These are phyloP conservation scores for Helleia helle DNA, from an alignment of 2,888 invertebrate species.

Conservation along the genomic window DNA sequence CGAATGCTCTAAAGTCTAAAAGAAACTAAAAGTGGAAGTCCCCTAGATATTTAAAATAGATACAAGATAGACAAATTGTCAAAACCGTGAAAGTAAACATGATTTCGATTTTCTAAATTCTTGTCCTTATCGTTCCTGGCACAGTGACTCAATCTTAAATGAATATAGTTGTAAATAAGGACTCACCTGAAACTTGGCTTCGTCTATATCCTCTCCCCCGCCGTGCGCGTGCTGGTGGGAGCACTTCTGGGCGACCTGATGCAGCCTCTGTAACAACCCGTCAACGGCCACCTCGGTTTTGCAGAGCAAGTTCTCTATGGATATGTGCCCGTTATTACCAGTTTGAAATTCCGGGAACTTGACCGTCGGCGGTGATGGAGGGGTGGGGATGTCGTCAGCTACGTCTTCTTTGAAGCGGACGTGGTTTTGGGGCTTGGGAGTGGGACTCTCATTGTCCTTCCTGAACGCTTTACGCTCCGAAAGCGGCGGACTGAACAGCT, in stretches of 20 bases:
- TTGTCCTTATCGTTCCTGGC: too few species aligned
- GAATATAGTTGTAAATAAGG: too few species aligned
- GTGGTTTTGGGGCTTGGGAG: conserved; percentile 55
- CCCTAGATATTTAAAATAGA: too few species aligned
- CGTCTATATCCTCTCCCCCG: conserved; percentile 82
- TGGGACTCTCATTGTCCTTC: conserved; percentile 43
- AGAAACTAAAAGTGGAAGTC: too few species aligned
- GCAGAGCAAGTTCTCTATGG: conserved; percentile 75
- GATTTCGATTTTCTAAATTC: too few species aligned
- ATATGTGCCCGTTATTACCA: conserved; percentile 73
- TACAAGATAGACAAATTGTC: too few species aligned
- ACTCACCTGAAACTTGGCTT: conserved; percentile 81
- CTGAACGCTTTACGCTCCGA: conserved; percentile 46
- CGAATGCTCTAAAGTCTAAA: too few species aligned
- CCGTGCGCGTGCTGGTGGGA: conserved; percentile 83
- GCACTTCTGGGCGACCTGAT: conserved; percentile 81
- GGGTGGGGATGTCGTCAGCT: conserved; percentile 58
- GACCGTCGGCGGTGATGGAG: conserved; percentile 58
- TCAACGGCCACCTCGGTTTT: conserved; percentile 82
- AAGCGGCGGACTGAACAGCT: conserved; percentile 51
- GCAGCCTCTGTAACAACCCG: conserved; percentile 77
- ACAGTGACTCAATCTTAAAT: too few species aligned
- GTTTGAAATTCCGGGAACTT: conserved; percentile 48
- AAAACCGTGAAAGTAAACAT: too few species aligned
- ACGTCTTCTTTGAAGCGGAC: conserved; percentile 64